Conservation (phyloP, 2,797 vertebrate species). For the Tachyglossus aculeatus region DNA sequence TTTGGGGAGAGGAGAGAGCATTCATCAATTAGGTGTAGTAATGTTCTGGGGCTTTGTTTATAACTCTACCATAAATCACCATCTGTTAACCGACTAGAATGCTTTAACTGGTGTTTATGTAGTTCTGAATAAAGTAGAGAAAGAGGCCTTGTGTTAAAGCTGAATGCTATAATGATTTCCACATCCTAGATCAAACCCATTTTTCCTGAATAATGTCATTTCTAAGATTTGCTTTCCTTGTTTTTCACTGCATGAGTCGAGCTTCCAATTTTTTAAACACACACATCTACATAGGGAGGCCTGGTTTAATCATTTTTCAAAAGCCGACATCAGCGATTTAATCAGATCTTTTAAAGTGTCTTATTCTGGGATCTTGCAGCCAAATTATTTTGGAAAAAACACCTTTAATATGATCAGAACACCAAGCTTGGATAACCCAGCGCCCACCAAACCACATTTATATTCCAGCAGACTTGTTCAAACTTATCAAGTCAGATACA, state of each 20-base stretch:
- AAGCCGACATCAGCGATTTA: too few species aligned
- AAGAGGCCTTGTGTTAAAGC: slow-evolving; percentile 20
- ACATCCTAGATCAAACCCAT: not conserved
- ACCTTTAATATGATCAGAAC: too few species aligned
- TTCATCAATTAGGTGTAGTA: slow-evolving; percentile 31
- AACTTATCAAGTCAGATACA: too few species aligned
- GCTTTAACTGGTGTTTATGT: slow-evolving; percentile 31
- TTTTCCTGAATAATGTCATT: not conserved
- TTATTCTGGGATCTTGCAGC: too few species aligned
- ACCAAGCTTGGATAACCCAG: too few species aligned
- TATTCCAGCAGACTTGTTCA: too few species aligned
- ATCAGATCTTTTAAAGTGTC: too few species aligned
- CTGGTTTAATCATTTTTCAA: too few species aligned
- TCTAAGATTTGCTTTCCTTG: not conserved
- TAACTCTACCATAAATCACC: slow-evolving; percentile 20
- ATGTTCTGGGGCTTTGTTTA: slow-evolving; percentile 32
- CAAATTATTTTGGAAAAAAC: too few species aligned
- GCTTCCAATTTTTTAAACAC: not conserved
- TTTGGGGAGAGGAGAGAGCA: slow-evolving; percentile 1
- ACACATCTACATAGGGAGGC: too few species aligned
- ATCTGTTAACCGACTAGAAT: slow-evolving; percentile 38
- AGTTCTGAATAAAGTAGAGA: slow-evolving; percentile 20
- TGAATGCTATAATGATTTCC: slow-evolving; percentile 4
- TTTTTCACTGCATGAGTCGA: not conserved
- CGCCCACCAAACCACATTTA: too few species aligned